phyloP scores from a whole-genome alignment of 2,113 vertebrate species.

The Martes martes region DNA sequence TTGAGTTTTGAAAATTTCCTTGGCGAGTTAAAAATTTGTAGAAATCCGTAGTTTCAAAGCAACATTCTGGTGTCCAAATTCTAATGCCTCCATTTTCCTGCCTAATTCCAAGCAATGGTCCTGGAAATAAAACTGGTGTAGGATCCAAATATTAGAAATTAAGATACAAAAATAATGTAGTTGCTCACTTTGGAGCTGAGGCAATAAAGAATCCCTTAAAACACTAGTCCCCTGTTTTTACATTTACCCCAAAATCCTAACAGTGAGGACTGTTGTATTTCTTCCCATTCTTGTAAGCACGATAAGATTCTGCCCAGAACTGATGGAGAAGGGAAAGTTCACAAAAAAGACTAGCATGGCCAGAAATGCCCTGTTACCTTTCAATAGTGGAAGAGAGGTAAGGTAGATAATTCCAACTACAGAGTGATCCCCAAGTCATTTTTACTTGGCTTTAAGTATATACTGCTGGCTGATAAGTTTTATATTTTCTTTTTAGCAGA shows the following conservation, averaged over 20 bases:
- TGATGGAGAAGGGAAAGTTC: neutral
- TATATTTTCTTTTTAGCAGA: neutral
- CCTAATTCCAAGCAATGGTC: neutral
- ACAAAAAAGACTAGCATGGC: neutral
- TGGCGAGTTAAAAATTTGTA: constrained; percentile 37
- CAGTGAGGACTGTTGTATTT: neutral
- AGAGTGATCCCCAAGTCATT: neutral
- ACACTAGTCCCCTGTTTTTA: neutral
- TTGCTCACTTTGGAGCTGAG: constrained; percentile 4
- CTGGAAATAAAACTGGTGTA: neutral
- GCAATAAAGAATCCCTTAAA: neutral
- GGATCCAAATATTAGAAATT: neutral
- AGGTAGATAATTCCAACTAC: neutral
- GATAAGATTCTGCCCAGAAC: neutral
- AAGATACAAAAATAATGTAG: neutral
- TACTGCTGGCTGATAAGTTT: neutral
- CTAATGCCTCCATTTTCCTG: neutral
- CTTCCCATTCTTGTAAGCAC: constrained; percentile 5
- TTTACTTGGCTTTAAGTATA: neutral
- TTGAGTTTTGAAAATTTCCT: constrained; percentile 39
- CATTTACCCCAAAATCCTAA: neutral
- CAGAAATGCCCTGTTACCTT: neutral
- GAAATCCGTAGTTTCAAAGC: neutral
- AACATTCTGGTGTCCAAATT: constrained; percentile 8
- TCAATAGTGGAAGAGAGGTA: neutral